Base-by-base conservation (phyloP, 2,113 vertebrate species). In the Chamaetylas fuelleborni region DNA sequence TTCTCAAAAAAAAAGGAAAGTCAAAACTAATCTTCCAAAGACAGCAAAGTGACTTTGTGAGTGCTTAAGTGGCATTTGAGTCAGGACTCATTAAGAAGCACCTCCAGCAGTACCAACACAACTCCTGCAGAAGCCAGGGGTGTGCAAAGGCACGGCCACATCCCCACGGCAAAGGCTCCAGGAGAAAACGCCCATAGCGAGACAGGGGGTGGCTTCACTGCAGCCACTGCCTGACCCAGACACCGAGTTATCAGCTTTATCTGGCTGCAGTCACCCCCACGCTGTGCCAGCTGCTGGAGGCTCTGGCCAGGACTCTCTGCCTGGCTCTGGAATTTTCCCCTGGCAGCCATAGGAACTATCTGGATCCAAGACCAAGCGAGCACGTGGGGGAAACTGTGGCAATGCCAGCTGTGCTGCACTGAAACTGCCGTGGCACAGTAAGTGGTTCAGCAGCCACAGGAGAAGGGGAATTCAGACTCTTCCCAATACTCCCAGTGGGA, bases 401-500 rank as follows among this genome's bases (percentile, higher is more conserved):
- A 79, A 16, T 18, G 12, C 16, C 33, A 81, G 13, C 56, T 12
- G 48, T 7, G 33, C 19, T 11, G 22, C 12, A 29, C 47, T 28
- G 65, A 78, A 45, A 57, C 22, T 0, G 0, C 22, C 81, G 10
- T 1, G 42, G 61, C 38, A 26, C 29, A 56, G 43, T 48, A 53
- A 64, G 23, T 4, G 34, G 19, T 6, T 76, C 71, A 60, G 40
- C 80, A 86, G 4, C 25, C 17, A 0, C 45, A 14, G 54, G 5
- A 47, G 69, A 65, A 34, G 26, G 5, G 29, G 38, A 67, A 73
- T n/a, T 45, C 72, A 86, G 33, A 5, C 33, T 47, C 48, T 38
- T 34, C 58, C 13, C 2, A 0, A 36, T 19, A 26, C 19, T 83
- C 42, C n/a, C 47, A 45, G 7, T 0, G 0, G n/a, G 81, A 19